phyloP scores from a whole-genome alignment of 2,113 vertebrate genomes.

The Daboia siamensis region DNA sequence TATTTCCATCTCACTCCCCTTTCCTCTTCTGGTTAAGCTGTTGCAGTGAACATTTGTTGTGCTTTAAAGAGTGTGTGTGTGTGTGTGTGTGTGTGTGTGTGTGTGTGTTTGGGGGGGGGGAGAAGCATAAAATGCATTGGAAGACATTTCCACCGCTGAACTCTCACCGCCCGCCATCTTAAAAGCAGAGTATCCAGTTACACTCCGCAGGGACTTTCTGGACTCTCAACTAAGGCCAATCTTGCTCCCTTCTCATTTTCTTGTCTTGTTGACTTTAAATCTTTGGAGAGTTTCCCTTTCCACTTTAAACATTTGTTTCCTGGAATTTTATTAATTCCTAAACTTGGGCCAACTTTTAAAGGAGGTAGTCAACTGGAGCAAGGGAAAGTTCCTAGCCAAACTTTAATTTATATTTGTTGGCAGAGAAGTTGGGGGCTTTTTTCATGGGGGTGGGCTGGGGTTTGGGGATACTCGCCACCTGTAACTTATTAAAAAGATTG shows the following conservation, averaged over 20 bases:
- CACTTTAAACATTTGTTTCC: conserved; percentile 14
- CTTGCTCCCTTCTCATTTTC: not conserved
- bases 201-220: conserved; percentile 4
- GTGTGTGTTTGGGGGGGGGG: no score
- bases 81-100: no score
- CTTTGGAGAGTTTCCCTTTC: conserved; percentile 3
- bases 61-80: not conserved
- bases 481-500: not conserved
- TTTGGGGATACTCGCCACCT: not conserved
- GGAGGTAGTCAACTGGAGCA: not conserved
- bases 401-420: not conserved
- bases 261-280: not conserved
- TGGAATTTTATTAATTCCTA: not conserved
- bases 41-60: not conserved
- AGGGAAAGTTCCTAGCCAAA: not conserved
- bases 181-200: conserved; percentile 39
- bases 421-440: not conserved
- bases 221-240: not conserved
- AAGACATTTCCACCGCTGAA: conserved; percentile 63
- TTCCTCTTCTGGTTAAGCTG: not conserved
- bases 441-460: not conserved
- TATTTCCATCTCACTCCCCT: not conserved
- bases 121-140: not conserved
- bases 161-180: conserved; percentile 40
- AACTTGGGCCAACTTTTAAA: not conserved